phyloP scores from a whole-genome alignment of 2,113 vertebrate species.

The Physeter macrocephalus region DNA sequence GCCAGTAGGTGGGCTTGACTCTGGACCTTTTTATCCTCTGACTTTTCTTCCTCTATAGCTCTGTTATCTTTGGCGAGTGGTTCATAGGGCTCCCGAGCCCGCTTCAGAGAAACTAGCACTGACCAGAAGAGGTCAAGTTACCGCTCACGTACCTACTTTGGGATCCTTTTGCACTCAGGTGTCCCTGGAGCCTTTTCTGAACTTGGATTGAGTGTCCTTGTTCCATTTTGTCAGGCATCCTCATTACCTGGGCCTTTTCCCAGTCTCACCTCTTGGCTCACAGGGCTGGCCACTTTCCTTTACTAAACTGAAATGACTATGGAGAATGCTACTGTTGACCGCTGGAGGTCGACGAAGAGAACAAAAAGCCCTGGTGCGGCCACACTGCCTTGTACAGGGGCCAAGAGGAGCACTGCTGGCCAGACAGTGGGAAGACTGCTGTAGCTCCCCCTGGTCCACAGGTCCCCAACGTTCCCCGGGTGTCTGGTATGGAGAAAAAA shows the following conservation, averaged over 20 bases:
- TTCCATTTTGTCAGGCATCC: background rate
- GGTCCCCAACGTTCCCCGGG: background rate
- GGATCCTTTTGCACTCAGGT: background rate
- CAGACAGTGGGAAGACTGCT: background rate
- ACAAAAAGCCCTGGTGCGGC: background rate
- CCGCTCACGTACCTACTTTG: background rate
- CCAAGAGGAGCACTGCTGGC: background rate
- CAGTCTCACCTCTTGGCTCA: background rate
- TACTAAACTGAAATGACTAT: background rate
- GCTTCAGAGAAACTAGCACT: background rate
- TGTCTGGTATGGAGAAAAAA: background rate
- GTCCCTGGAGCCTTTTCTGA: background rate
- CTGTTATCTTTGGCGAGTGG: background rate
- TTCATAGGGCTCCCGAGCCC: background rate
- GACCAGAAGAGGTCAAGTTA: background rate
- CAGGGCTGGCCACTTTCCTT: background rate
- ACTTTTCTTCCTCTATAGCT: background rate
- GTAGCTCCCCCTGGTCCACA: background rate
- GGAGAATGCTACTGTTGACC: background rate
- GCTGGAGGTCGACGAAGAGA: background rate
- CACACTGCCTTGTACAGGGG: background rate
- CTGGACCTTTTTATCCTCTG: background rate
- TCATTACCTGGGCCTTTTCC: background rate
- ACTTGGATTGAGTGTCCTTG: background rate
- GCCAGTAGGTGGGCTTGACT: background rate